These are phyloP conservation scores for Syrphus vitripennis DNA, from an alignment of 2,888 invertebrate genomes.

Conservation along the genomic window DNA sequence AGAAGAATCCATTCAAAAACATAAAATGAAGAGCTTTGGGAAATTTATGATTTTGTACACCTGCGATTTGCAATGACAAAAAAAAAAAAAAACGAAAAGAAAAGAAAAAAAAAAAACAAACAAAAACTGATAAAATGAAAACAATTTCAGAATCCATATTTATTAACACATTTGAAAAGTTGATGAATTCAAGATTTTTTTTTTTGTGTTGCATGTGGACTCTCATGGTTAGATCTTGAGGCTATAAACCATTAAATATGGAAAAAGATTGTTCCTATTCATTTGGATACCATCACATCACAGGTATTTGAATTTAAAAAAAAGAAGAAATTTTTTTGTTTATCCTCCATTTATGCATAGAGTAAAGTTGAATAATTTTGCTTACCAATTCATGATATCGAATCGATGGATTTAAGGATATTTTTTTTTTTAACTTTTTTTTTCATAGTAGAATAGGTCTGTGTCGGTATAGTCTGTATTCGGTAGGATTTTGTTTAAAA, in stretches of 20 bases:
- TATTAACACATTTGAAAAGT: slow-evolving; percentile 45
- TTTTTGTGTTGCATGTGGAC: background rate
- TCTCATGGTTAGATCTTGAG: slow-evolving; percentile 5
- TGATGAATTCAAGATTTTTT: slow-evolving; percentile 23
- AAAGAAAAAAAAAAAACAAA: background rate
- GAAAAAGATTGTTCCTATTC: slow-evolving; percentile 23
- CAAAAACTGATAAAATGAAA: slow-evolving; percentile 29
- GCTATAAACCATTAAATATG: slow-evolving; percentile 27
- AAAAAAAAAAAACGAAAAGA: background rate
- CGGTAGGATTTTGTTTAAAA: background rate
- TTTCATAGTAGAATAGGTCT: background rate
- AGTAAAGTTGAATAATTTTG: slow-evolving; percentile 19
- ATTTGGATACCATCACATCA: background rate
- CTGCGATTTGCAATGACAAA: slow-evolving; percentile 23
- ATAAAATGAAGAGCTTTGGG: slow-evolving; percentile 47
- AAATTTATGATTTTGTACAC: slow-evolving; percentile 57
- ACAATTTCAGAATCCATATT: slow-evolving; percentile 56
- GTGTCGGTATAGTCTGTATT: background rate
- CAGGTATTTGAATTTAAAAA: background rate
- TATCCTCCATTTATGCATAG: slow-evolving; percentile 17
- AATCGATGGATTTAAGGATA: background rate
- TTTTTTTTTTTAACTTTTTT: background rate
- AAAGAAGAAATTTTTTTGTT: background rate
- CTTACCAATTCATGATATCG: slow-evolving; percentile 10
- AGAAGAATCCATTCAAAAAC: slow-evolving; percentile 21